These are phyloP conservation scores for Notocelia uddmanniana DNA, from an alignment of 2,888 invertebrate genomes.

Conservation along the genomic window DNA sequence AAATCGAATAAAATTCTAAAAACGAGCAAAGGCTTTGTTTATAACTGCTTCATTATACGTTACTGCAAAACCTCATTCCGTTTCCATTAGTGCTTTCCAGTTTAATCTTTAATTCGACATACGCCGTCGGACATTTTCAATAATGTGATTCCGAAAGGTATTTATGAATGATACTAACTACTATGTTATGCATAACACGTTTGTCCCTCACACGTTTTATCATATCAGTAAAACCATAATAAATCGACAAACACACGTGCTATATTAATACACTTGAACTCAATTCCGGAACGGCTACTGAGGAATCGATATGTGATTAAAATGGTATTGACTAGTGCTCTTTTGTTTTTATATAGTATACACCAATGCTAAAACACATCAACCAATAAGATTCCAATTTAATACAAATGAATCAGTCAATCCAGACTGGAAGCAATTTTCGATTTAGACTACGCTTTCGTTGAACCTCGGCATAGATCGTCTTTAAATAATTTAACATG, in stretches of 20 bases:
- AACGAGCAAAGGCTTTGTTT: too few relatives aligned
- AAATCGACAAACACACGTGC: background rate
- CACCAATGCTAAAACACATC: background rate
- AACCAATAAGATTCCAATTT: background rate
- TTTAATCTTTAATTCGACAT: too few relatives aligned
- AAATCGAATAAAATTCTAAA: too few relatives aligned
- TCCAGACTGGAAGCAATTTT: background rate
- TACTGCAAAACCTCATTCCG: too few relatives aligned
- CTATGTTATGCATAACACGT: background rate
- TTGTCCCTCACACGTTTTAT: background rate
- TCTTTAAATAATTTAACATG: background rate
- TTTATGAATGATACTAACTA: background rate
- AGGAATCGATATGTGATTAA: background rate
- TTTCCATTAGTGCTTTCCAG: too few relatives aligned
- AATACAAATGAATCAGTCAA: background rate
- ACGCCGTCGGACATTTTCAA: too few relatives aligned
- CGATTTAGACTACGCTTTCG: too few relatives aligned
- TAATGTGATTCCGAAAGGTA: too few relatives aligned
- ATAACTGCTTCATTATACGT: too few relatives aligned
- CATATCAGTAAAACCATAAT: background rate
- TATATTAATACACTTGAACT: background rate
- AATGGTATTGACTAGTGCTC: background rate
- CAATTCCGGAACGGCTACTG: background rate
- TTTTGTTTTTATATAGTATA: background rate
- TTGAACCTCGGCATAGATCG: background rate